These are phyloP conservation scores for Drosophila parthenogenetica DNA, from an alignment of 2,888 invertebrate genomes.

Conservation along the genomic window DNA sequence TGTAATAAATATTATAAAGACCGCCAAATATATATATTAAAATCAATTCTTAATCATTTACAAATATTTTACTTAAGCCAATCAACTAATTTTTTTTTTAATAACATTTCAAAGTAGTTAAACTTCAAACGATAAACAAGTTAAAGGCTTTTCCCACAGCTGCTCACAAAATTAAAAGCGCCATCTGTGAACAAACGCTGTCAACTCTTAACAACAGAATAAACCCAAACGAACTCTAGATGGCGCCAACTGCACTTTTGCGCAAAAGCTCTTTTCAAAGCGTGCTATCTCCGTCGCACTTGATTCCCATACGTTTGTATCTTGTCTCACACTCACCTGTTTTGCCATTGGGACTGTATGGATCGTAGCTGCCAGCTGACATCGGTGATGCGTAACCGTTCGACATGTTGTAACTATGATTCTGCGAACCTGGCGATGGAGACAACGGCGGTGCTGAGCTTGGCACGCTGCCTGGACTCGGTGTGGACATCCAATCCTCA, in stretches of 20 bases:
- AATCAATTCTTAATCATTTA: too few species aligned
- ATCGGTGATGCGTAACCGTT: conserved; percentile 94
- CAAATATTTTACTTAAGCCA: too few species aligned
- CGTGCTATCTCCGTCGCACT: not conserved
- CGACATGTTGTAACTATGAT: conserved; percentile 84
- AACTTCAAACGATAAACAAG: not conserved
- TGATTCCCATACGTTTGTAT: not conserved
- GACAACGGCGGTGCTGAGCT: conserved; percentile 88
- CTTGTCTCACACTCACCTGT: conserved; percentile 88
- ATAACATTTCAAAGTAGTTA: not conserved
- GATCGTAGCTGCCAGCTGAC: conserved; percentile 95
- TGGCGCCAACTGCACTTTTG: conserved; percentile 27
- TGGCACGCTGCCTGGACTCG: conserved; percentile 87
- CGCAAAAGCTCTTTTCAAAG: conserved; percentile 14
- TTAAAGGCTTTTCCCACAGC: not conserved
- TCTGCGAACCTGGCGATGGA: conserved; percentile 88
- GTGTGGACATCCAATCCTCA: conserved; percentile 89
- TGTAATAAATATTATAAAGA: too few species aligned
- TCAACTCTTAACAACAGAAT: not conserved
- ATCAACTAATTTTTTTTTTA: too few species aligned
- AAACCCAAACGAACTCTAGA: conserved; percentile 24
- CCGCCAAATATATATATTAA: too few species aligned
- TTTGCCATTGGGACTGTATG: conserved; percentile 95
- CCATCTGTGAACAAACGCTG: conserved; percentile 26
- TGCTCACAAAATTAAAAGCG: conserved; percentile 15